Conservation (phyloP, 64 coral and sea anemone genomes). For the Platygyra sinensis region DNA sequence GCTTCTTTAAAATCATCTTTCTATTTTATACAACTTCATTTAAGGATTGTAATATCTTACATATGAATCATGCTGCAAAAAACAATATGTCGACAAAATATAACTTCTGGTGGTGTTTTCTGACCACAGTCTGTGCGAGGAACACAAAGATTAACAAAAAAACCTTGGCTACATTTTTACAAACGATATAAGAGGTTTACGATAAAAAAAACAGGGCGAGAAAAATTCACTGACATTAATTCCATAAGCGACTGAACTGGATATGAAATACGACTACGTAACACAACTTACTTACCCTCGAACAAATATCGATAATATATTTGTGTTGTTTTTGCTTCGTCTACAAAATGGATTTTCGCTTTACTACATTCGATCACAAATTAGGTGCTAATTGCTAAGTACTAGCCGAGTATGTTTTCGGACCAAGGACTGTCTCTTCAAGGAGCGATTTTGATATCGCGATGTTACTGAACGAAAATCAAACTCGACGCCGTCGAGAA, state of each 20-base stretch:
- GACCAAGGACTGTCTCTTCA: not conserved
- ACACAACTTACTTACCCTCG: not conserved
- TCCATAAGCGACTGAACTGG: not conserved
- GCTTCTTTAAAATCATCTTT: not conserved
- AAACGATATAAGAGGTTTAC: too few species aligned
- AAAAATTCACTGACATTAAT: too few species aligned
- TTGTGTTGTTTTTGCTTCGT: slow-evolving; percentile 16
- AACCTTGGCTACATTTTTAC: too few species aligned
- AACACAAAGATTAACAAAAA: too few species aligned
- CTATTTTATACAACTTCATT: not conserved
- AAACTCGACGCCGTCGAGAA: not conserved
- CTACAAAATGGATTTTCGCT: slow-evolving; percentile 6
- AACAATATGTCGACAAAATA: not conserved
- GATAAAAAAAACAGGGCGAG: too few species aligned
- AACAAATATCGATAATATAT: not conserved
- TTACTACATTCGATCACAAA: slow-evolving; percentile 11
- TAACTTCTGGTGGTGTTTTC: not conserved
- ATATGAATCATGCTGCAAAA: not conserved
- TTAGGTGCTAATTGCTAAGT: slow-evolving; percentile 26
- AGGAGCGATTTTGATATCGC: not conserved
- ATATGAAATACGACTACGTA: not conserved
- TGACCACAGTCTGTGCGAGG: not conserved
- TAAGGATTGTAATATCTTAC: not conserved
- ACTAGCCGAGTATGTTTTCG: not conserved
- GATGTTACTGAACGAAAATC: not conserved